phyloP scores from a whole-genome alignment of 1,140 invertebrate genomes.

The Diabrotica virgifera region DNA sequence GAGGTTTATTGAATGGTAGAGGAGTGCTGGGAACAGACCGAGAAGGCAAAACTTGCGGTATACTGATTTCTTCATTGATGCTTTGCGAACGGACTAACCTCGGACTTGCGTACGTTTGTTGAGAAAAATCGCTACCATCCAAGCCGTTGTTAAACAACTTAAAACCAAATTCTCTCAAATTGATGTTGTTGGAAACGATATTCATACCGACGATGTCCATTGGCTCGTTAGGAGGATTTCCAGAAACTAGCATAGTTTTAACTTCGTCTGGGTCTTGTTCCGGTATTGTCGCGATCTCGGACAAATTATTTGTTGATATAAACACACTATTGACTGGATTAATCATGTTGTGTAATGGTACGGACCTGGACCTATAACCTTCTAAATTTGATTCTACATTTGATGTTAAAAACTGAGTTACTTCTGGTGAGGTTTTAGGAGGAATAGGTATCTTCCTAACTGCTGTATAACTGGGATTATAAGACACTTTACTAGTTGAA shows the following conservation, averaged over 20 bases:
- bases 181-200: constrained; percentile 24
- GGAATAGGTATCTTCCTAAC: constrained; percentile 46
- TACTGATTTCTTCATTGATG: constrained; percentile 33
- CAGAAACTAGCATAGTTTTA: constrained; percentile 33
- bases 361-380: constrained; percentile 68
- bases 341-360: constrained; percentile 67
- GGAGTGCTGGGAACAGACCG: constrained; percentile 64
- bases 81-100: constrained; percentile 38
- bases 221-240: constrained; percentile 36
- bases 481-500: constrained; percentile 40
- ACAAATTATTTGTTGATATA: constrained; percentile 41
- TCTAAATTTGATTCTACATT: constrained; percentile 40
- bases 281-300: constrained; percentile 30
- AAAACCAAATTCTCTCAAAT: constrained; percentile 47
- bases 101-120: constrained; percentile 26
- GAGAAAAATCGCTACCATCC: constrained; percentile 55
- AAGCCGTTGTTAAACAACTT: constrained; percentile 63
- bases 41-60: constrained; percentile 43
- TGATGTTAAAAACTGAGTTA: constrained; percentile 55
- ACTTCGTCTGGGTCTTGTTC: constrained; percentile 31
- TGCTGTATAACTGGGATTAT: constrained; percentile 46
- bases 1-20: constrained; percentile 51
- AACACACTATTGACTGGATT: constrained; percentile 39
- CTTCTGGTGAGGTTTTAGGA: constrained; percentile 51
- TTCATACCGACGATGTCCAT: constrained; percentile 43